A percentile compares a stretch with the other conserved stretches of the same genome.
Evolutionary conservation across 2,888 invertebrate species (phyloP).

Genomic region (Notocelia uddmanniana): DNA sequence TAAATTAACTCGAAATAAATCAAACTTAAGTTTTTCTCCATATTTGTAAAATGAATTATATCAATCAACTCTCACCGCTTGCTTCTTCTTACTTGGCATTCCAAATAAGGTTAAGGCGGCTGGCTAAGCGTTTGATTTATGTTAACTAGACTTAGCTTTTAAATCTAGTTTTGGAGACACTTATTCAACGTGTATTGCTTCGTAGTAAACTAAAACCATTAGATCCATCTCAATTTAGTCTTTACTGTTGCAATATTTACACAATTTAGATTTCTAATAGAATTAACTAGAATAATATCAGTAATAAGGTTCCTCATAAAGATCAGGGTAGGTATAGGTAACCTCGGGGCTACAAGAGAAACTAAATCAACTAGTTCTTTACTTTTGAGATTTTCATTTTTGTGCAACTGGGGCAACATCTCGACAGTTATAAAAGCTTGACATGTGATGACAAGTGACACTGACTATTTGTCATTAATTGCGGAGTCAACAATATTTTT

Average conservation of each 20-base stretch:
- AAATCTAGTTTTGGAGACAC: neutral
- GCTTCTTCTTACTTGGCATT: conserved; percentile 17
- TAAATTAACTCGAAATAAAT: too few species aligned
- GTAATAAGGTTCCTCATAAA: neutral
- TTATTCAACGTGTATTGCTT: conserved; percentile 2
- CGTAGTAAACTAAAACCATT: conserved; percentile 13
- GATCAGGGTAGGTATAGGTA: neutral
- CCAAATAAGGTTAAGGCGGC: conserved; percentile 13
- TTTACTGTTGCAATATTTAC: neutral
- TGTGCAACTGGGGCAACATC: too few species aligned
- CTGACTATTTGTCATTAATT: too few species aligned
- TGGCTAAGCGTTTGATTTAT: conserved; percentile 29
- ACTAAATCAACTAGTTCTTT: too few species aligned
- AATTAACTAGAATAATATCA: conserved; percentile 3
- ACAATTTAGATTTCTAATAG: conserved; percentile 6
- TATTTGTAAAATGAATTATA: neutral
- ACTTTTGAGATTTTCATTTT: too few species aligned
- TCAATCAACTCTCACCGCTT: too few species aligned
- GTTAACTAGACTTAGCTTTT: conserved; percentile 32
- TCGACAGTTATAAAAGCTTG: too few species aligned
- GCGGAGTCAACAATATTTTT: too few species aligned
- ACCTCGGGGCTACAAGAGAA: too few species aligned
- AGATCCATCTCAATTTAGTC: conserved; percentile 3
- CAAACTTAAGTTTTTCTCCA: neutral
- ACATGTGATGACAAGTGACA: too few species aligned